phyloP scores from a whole-genome alignment of 1,140 invertebrate genomes.

The Eueides isabella region DNA sequence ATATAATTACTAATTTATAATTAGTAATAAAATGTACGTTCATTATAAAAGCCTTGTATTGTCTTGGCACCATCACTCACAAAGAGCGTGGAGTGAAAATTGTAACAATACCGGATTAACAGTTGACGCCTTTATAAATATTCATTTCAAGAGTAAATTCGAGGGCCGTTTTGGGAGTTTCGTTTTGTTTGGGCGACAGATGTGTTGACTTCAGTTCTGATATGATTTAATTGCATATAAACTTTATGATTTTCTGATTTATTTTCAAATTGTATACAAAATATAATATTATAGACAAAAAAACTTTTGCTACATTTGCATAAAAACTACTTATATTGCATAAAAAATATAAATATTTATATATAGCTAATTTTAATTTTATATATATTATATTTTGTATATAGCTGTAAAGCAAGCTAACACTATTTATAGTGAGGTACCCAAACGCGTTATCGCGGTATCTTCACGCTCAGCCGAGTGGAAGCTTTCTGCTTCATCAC shows the following conservation, averaged over 20 bases:
- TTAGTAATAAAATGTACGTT: slow-evolving; percentile 48
- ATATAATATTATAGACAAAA: neutral
- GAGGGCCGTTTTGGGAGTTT: slow-evolving; percentile 58
- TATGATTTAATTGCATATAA: slow-evolving; percentile 35
- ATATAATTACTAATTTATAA: neutral
- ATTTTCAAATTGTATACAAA: neutral
- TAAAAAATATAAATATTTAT: neutral
- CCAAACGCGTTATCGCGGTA: slow-evolving; percentile 75
- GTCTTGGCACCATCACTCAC: slow-evolving; percentile 75
- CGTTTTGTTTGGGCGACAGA: slow-evolving; percentile 71
- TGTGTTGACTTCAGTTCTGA: slow-evolving; percentile 50
- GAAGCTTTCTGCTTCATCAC: slow-evolving; percentile 76
- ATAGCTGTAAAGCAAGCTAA: neutral
- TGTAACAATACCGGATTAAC: slow-evolving; percentile 78
- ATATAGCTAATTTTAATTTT: too few species aligned
- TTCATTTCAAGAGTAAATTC: slow-evolving; percentile 72
- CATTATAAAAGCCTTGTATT: slow-evolving; percentile 65
- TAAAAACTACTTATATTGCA: neutral
- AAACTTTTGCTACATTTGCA: neutral
- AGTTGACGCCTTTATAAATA: slow-evolving; percentile 81
- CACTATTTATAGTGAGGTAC: slow-evolving; percentile 63
- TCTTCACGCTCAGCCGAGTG: slow-evolving; percentile 72
- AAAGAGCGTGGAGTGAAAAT: slow-evolving; percentile 60
- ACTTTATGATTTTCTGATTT: slow-evolving; percentile 17
- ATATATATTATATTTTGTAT: too few species aligned